Base-by-base conservation (phyloP, 2,888 invertebrate species). In the Brachyptera putata region DNA sequence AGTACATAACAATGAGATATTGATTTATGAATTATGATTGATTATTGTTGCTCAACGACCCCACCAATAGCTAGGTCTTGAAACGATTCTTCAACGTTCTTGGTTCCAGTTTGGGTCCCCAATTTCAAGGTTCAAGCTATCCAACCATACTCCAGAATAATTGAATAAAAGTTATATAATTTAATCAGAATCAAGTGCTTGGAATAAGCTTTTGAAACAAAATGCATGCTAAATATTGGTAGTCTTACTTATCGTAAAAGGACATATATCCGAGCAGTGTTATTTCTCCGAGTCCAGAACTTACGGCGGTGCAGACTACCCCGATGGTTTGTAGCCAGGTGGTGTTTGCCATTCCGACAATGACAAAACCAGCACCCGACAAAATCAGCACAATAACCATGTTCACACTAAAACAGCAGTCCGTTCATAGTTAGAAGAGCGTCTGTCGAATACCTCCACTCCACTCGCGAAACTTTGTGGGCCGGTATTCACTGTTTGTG, bases 251-350 rank as follows among this genome's bases (percentile, higher is more conserved):
- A 66, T 84, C 78, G 70, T 81, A 91, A 67, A 39, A 36, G 14
- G 61, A 48, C 26, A 50, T 61, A 69, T 89, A 85, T 58, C 87
- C 81, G 21, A 92, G 76, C 66, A 87, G 82, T 9, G 90, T 87
- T 2, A 86, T 83, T 77, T 92, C 92, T 22, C 92, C 92, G 41
- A 93, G 76, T 22, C 91, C 92, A 36, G 86, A 83, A 65, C 85
- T 82, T 26, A 88, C 76, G 16, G 91, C 88, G 11, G 90, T 90
- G 62, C 82, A 75, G 3, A 86, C 78, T 18, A 92, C 91, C 11
- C 89, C 89, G 58, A 82, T 37, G 61, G 87, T 75, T 1, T 86
- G 85, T 69, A 86, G 72, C 77, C 81, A 79, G 66, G 83, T 78
- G 14, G 75, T 75, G 57, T 75, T 71, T 53, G 86, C 83, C 64